phyloP scores from a whole-genome alignment of 2,113 vertebrate species.

The Rhipidura dahli region DNA sequence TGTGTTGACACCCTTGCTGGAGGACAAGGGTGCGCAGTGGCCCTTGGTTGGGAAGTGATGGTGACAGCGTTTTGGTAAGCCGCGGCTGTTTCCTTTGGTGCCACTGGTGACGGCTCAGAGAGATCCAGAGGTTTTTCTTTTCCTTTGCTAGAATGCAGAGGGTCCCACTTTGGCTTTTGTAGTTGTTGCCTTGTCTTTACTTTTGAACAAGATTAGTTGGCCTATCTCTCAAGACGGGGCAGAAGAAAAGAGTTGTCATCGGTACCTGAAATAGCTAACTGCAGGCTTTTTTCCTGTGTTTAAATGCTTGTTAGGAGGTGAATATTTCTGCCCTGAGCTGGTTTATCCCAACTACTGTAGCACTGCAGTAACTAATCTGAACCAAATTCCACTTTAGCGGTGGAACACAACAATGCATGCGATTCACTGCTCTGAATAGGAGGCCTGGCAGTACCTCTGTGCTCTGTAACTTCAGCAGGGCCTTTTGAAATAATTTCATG shows the following conservation, averaged over 20 bases:
- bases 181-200: neutral
- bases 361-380: neutral
- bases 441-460: neutral
- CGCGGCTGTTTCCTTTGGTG: neutral
- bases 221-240: neutral
- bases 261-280: neutral
- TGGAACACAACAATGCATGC: neutral
- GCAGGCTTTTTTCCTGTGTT: fast-evolving
- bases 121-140: neutral
- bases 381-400: neutral
- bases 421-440: neutral
- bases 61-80: constrained; percentile 47
- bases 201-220: neutral
- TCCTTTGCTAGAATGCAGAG: neutral
- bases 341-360: neutral
- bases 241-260: neutral
- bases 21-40: neutral
- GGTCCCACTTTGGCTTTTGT: neutral
- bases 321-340: neutral
- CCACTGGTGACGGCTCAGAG: neutral
- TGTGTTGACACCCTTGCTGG: neutral
- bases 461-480: neutral
- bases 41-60: constrained; percentile 16
- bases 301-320: neutral
- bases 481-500: neutral